Evolutionary conservation across 2,888 invertebrate genomes (phyloP).

Genomic region (Lasioglossum vierecki): DNA sequence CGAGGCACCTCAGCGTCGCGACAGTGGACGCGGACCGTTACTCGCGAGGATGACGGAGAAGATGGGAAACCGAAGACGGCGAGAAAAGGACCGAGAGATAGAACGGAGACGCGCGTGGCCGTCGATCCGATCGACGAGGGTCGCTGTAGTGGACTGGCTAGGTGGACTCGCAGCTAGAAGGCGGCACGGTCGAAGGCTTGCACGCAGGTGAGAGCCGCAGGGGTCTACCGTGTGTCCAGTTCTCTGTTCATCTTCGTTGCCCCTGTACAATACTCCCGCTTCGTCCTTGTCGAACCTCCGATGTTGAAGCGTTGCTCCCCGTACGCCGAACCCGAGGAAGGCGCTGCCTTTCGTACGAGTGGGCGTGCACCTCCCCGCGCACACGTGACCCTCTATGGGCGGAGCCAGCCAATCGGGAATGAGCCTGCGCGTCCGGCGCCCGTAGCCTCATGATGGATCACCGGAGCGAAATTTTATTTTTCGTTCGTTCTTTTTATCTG

Average conservation of each 20-base stretch:
- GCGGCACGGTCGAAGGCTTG: constrained; percentile 66
- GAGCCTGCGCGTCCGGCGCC: constrained; percentile 73
- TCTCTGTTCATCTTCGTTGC: constrained; percentile 40
- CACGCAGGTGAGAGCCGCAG: constrained; percentile 79
- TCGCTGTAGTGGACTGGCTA: constrained; percentile 71
- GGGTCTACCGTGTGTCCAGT: constrained; percentile 63
- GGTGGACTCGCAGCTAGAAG: constrained; percentile 67
- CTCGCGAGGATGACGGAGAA: constrained; percentile 44
- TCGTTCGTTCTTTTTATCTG: constrained; percentile 82
- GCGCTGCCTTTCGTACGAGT: constrained; percentile 56
- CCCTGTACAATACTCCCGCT: not conserved
- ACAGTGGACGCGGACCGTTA: constrained; percentile 38
- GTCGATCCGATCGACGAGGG: constrained; percentile 68
- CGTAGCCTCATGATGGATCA: constrained; percentile 83
- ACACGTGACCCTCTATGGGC: constrained; percentile 77
- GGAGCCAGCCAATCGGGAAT: constrained; percentile 77
- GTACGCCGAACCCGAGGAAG: constrained; percentile 48
- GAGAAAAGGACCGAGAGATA: not conserved
- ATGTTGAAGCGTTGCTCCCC: constrained; percentile 46
- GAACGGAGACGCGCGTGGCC: constrained; percentile 42
- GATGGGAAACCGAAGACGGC: not conserved
- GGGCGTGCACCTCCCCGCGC: constrained; percentile 62
- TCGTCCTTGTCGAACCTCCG: not conserved
- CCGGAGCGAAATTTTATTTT: constrained; percentile 80
- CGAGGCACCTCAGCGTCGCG: constrained; percentile 41